Conservation (phyloP, 2,888 invertebrate species). For the Sinhomidia bicolor region DNA sequence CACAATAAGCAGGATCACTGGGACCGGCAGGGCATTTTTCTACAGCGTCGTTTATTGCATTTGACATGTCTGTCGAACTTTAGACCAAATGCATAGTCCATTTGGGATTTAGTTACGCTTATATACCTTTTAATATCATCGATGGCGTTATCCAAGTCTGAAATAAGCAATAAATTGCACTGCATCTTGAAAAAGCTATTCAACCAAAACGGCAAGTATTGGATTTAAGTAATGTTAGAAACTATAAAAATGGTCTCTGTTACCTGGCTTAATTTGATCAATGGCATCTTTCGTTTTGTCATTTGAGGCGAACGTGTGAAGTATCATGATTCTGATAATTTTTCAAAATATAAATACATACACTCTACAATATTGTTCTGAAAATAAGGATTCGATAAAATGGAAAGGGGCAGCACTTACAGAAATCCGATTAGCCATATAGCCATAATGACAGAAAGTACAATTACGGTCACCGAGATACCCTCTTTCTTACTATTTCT, state of each 20-base stretch:
- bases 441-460: slow-evolving; percentile 24
- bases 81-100: neutral
- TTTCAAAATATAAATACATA: neutral
- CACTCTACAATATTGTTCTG: neutral
- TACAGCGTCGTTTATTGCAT: neutral
- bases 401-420: slow-evolving; percentile 9
- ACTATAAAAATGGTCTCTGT: too few species aligned
- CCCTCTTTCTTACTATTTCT: neutral
- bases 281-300: slow-evolving; percentile 16
- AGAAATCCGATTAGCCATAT: slow-evolving; percentile 39
- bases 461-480: neutral
- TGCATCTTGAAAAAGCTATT: too few species aligned
- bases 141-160: neutral
- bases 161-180: too few species aligned
- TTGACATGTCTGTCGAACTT: neutral
- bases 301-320: slow-evolving; percentile 37
- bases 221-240: too few species aligned
- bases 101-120: neutral
- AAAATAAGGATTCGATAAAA: too few species aligned
- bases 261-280: neutral
- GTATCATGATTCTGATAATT: slow-evolving; percentile 27
- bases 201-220: too few species aligned
- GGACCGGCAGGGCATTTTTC: neutral
- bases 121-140: neutral
- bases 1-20: too few species aligned